A percentile compares a stretch with the other conserved stretches of the same genome.
Evolutionary conservation across 2,797 vertebrate species (phyloP).

Genomic region (Lepilemur ruficaudatus): DNA sequence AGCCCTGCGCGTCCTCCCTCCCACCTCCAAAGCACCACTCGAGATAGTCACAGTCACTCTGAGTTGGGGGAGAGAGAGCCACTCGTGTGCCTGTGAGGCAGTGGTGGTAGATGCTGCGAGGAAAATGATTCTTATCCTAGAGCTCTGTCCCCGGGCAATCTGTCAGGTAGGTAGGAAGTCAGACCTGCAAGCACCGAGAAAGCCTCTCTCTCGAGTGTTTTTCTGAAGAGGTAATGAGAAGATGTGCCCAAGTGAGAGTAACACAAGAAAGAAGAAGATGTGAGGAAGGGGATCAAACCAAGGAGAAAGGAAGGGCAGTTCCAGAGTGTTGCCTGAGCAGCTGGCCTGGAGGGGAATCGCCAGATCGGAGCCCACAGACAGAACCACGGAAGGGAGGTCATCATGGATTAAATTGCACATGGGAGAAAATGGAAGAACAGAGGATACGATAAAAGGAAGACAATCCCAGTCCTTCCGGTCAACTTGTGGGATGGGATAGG

Average conservation of each 20-base stretch:
- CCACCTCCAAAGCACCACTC: not conserved
- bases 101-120: not conserved
- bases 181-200: not conserved
- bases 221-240: not conserved
- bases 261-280: not conserved
- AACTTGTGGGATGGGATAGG: not conserved
- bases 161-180: not conserved
- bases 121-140: not conserved
- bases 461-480: not conserved
- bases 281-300: not conserved
- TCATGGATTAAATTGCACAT: not conserved
- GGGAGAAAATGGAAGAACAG: not conserved
- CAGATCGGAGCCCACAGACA: fast-evolving
- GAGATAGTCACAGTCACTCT: not conserved
- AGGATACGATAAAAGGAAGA: not conserved
- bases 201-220: not conserved
- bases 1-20: not conserved
- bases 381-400: not conserved
- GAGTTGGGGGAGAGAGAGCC: not conserved
- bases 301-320: too few species aligned
- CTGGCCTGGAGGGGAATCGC: not conserved
- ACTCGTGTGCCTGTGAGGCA: not conserved
- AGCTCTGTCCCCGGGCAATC: not conserved
- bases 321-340: not conserved
- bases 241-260: not conserved